Conservation (phyloP, 2,888 invertebrate species). For the Caenorhabditis imperialis region DNA sequence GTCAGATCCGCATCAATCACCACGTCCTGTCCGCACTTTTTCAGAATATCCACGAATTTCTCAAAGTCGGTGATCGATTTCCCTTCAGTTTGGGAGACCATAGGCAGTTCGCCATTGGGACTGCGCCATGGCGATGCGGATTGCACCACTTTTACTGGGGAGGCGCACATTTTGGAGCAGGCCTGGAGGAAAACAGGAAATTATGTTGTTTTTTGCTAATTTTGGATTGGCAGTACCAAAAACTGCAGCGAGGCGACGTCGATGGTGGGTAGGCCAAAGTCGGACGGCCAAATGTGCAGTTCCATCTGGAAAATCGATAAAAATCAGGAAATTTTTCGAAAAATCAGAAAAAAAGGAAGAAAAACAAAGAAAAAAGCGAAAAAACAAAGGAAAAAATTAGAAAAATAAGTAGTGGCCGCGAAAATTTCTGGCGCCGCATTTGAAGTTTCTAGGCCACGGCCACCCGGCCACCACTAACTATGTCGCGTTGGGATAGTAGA, state of each 20-base stretch:
- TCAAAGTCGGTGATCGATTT: constrained; percentile 71
- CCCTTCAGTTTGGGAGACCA: constrained; percentile 56
- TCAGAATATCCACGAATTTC: constrained; percentile 66
- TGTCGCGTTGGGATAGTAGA: not conserved
- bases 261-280: constrained; percentile 89
- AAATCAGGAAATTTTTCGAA: not conserved
- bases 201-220: constrained; percentile 6
- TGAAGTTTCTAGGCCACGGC: constrained; percentile 5
- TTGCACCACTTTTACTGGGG: constrained; percentile 84
- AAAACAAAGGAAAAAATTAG: not conserved
- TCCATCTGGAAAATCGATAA: constrained; percentile 75
- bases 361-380: not conserved
- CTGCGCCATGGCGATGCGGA: constrained; percentile 85
- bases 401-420: no score
- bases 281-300: constrained; percentile 88
- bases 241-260: constrained; percentile 88
- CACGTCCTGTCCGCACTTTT: constrained; percentile 71
- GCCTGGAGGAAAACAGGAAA: constrained; percentile 82
- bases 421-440: constrained; percentile 2
- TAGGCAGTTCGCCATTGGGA: constrained; percentile 80
- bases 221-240: constrained; percentile 82
- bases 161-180: constrained; percentile 86
- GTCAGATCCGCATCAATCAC: constrained; percentile 81
- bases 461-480: not conserved
- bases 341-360: not conserved